Evolutionary conservation across 2,113 vertebrate species (phyloP).

Genomic region (Corapipo altera): DNA sequence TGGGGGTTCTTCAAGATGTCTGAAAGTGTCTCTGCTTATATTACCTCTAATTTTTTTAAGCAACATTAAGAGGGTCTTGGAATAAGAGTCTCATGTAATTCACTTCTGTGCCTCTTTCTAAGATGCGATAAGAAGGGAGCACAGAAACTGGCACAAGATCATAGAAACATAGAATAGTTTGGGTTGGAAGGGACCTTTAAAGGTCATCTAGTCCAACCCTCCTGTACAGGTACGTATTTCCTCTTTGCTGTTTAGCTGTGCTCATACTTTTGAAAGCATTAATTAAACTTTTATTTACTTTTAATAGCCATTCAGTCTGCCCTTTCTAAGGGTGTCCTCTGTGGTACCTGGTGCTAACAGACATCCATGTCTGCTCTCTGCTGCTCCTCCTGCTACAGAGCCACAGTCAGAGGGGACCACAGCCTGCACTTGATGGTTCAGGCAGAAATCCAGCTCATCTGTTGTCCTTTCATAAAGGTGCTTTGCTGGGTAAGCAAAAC

Average conservation of each 20-base stretch:
- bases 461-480: neutral
- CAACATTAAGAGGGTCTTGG: neutral
- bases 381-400: neutral
- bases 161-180: neutral
- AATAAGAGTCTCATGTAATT: neutral
- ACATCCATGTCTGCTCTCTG: neutral
- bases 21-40: neutral
- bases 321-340: neutral
- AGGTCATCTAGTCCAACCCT: neutral
- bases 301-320: neutral
- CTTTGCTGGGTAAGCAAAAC: neutral
- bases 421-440: neutral
- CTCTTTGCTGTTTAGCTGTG: neutral
- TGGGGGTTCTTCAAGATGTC: neutral
- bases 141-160: neutral
- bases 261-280: neutral
- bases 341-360: neutral
- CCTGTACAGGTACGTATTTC: neutral
- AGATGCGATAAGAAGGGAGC: neutral
- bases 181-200: neutral
- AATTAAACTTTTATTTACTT: neutral
- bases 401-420: fast-evolving
- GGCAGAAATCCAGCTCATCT: neutral
- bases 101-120: neutral
- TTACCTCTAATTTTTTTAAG: neutral